Evolutionary conservation across 2,888 invertebrate genomes (phyloP).

Genomic region (Miltochrista miniata): DNA sequence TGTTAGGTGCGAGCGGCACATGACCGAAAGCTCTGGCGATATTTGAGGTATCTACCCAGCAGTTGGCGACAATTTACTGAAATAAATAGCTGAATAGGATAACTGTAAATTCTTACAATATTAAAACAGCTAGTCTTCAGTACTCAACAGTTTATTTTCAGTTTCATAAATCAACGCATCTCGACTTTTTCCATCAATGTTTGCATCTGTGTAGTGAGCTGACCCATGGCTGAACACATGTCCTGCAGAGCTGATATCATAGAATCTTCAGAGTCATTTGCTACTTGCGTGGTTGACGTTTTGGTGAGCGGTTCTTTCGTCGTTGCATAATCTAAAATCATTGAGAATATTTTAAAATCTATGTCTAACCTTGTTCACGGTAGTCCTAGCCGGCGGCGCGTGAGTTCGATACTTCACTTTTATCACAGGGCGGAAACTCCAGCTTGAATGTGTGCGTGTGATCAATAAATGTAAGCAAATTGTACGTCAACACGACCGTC

Average conservation of each 20-base stretch:
- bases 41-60: too few relatives aligned
- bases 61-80: too few relatives aligned
- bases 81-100: too few relatives aligned
- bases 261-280: background rate
- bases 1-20: too few relatives aligned
- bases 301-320: background rate
- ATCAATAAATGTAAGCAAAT: too few relatives aligned
- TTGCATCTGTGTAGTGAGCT: background rate
- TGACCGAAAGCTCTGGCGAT: too few relatives aligned
- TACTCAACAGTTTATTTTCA: background rate
- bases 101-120: background rate
- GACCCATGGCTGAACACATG: background rate
- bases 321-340: background rate
- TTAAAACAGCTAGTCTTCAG: background rate
- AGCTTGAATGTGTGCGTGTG: too few relatives aligned
- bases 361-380: too few relatives aligned
- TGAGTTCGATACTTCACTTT: too few relatives aligned
- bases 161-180: background rate
- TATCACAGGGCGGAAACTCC: too few relatives aligned
- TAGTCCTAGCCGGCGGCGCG: too few relatives aligned
- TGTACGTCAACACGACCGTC: too few relatives aligned
- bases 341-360: background rate
- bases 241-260: background rate
- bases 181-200: background rate
- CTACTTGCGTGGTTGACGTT: background rate